phyloP scores from a whole-genome alignment of 2,113 vertebrate genomes.

The Machaerirhynchus nigripectus region DNA sequence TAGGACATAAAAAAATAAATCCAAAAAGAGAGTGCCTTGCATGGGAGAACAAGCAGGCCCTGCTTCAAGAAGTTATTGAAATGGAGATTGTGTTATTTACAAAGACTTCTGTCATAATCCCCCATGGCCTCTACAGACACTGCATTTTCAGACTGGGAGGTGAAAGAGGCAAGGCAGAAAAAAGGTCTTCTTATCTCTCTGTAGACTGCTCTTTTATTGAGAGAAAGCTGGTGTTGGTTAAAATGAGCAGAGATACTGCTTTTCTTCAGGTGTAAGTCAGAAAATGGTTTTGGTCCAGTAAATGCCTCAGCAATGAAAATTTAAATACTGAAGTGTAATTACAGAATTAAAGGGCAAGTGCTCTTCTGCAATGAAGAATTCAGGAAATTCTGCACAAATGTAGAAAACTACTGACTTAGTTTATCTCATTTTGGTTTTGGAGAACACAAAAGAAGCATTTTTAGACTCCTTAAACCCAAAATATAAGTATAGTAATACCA shows the following conservation, averaged over 20 bases:
- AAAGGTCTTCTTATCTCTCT: not conserved
- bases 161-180: not conserved
- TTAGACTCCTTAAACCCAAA: not conserved
- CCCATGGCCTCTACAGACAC: not conserved
- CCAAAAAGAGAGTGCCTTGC: not conserved
- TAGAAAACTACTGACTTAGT: not conserved
- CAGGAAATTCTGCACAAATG: not conserved
- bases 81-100: not conserved
- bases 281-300: not conserved
- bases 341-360: not conserved
- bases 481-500: not conserved
- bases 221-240: not conserved
- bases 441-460: not conserved
- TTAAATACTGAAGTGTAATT: not conserved
- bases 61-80: not conserved
- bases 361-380: not conserved
- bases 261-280: not conserved
- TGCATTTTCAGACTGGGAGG: not conserved
- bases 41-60: not conserved
- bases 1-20: not conserved
- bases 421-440: not conserved
- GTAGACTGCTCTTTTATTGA: not conserved
- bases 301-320: not conserved
- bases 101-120: not conserved
- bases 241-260: not conserved